A percentile compares a stretch with the other conserved stretches of the same genome.
Evolutionary conservation across 2,113 vertebrate species (phyloP).

Genomic region (Dolichotis patagonum): DNA sequence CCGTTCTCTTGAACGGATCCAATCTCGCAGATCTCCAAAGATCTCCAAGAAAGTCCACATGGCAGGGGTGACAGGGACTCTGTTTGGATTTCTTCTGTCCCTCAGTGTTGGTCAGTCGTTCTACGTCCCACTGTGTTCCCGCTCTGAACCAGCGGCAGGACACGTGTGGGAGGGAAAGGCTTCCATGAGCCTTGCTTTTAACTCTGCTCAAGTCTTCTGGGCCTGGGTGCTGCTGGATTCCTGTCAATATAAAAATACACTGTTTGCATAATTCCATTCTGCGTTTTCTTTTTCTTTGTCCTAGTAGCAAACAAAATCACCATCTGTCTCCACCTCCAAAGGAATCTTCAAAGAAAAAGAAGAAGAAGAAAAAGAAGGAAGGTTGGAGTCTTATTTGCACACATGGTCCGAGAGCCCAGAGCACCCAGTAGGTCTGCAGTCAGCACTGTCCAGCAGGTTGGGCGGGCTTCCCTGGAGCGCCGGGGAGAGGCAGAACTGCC

Average conservation of each 20-base stretch:
- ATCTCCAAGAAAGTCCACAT: not conserved
- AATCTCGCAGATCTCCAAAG: constrained; percentile 30
- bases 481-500: constrained; percentile 57
- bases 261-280: not conserved
- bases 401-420: not conserved
- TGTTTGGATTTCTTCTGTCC: not conserved
- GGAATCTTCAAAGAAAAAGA: not conserved
- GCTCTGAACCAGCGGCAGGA: not conserved
- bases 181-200: not conserved
- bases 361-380: not conserved
- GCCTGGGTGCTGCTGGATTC: not conserved
- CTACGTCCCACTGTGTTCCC: not conserved
- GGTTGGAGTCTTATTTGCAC: constrained; percentile 34
- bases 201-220: not conserved
- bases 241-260: not conserved
- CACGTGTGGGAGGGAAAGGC: not conserved
- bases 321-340: not conserved
- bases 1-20: constrained; percentile 12
- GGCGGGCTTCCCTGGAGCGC: constrained; percentile 32
- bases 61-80: not conserved
- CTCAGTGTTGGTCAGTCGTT: not conserved
- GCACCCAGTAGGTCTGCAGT: constrained; percentile 72
- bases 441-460: not conserved
- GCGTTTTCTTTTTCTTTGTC: not conserved
- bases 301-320: constrained; percentile 55